phyloP scores from a whole-genome alignment of 2,888 invertebrate genomes.

The Agrotis segetum region DNA sequence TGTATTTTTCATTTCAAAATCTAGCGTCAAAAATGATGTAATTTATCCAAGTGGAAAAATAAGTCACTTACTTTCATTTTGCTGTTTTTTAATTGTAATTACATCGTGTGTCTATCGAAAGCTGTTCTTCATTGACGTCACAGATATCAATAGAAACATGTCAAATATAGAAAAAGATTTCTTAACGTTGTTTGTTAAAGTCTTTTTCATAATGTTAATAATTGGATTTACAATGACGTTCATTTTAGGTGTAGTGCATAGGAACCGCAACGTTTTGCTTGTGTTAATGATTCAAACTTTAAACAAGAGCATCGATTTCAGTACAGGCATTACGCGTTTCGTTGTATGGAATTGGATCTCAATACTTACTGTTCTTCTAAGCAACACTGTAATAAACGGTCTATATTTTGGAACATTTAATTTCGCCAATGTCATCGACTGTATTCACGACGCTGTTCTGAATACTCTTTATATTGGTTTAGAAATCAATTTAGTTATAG shows the following conservation, averaged over 20 bases:
- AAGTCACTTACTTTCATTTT: not conserved
- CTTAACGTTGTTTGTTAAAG: not conserved
- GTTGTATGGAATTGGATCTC: too few relatives aligned
- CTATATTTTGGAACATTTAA: too few relatives aligned
- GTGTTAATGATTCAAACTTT: not conserved
- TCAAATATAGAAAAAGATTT: not conserved
- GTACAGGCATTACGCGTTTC: too few relatives aligned
- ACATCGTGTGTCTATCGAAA: not conserved
- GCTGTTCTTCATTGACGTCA: not conserved
- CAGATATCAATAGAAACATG: not conserved
- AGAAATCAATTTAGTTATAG: too few relatives aligned
- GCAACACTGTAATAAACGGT: too few relatives aligned
- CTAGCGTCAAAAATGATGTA: not conserved
- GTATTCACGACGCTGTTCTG: too few relatives aligned
- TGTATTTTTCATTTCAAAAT: conserved; percentile 2
- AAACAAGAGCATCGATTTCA: too few relatives aligned
- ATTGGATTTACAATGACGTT: not conserved
- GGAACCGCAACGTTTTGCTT: not conserved
- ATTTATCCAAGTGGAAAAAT: not conserved
- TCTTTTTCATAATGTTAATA: not conserved
- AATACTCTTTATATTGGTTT: too few relatives aligned
- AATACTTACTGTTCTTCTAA: too few relatives aligned
- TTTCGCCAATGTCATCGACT: too few relatives aligned
- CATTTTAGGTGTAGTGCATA: not conserved
- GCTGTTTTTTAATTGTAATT: not conserved